phyloP scores from a whole-genome alignment of 37 sponge, comb jelly and placozoan genomes.

The Bolinopsis microptera region DNA sequence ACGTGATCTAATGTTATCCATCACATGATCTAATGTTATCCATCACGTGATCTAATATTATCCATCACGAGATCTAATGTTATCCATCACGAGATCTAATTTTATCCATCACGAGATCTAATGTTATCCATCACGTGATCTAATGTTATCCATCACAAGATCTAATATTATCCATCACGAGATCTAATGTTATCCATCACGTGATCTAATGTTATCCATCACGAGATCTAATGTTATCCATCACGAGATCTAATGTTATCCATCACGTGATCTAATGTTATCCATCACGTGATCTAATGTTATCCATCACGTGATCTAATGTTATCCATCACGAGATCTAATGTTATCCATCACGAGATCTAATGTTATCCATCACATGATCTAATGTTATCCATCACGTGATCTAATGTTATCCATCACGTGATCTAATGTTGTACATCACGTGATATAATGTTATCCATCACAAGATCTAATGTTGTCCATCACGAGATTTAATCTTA shows the following conservation, averaged over 20 bases:
- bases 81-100: not conserved
- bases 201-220: not conserved
- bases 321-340: not conserved
- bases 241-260: not conserved
- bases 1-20: not conserved
- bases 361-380: not conserved
- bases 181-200: not conserved
- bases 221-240: not conserved
- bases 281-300: not conserved
- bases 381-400: not conserved
- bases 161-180: not conserved
- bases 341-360: too few relatives aligned
- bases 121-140: not conserved
- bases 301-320: not conserved
- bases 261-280: not conserved
- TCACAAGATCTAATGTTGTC: not conserved
- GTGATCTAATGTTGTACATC: not conserved
- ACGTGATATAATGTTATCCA: too few relatives aligned
- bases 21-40: not conserved
- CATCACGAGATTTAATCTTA: not conserved
- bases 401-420: not conserved
- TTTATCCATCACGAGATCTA: not conserved
- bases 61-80: too few relatives aligned
- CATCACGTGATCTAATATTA: not conserved
- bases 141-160: not conserved